Evolutionary conservation across 1,140 invertebrate species (phyloP).

Genomic region (Leptinotarsa texana): DNA sequence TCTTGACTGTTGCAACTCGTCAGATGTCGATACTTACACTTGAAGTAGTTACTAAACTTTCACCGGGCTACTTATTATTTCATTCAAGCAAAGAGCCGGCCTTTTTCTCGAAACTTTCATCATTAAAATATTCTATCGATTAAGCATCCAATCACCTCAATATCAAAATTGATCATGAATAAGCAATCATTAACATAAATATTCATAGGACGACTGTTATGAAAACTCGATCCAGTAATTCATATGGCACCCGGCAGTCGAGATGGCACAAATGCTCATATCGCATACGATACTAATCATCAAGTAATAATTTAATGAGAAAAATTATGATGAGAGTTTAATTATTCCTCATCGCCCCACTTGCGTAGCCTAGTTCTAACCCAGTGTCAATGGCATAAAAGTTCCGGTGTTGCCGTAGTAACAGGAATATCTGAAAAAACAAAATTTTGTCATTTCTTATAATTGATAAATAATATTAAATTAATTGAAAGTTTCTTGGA

Average conservation of each 20-base stretch:
- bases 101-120: not conserved
- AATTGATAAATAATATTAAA: too few species aligned
- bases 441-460: too few species aligned
- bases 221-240: not conserved
- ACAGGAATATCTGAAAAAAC: not conserved
- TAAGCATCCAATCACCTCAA: not conserved
- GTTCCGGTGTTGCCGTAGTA: not conserved
- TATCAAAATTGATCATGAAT: not conserved
- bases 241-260: constrained; percentile 1
- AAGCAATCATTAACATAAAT: not conserved
- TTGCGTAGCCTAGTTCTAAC: not conserved
- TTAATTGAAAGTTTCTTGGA: too few species aligned
- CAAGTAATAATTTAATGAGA: constrained; percentile 4
- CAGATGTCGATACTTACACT: too few species aligned
- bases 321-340: constrained; percentile 1
- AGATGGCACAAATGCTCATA: constrained; percentile 3
- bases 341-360: not conserved
- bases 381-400: constrained; percentile 1
- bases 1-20: too few species aligned
- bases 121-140: not conserved
- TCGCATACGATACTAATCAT: constrained; percentile 2
- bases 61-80: too few species aligned
- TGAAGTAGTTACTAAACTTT: too few species aligned
- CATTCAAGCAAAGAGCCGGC: too few species aligned
- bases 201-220: not conserved